Percentiles rank a stretch among this genome's conserved stretches.
phyloP scores from a whole-genome alignment of 2,797 vertebrate species.

The Anas capensis region DNA sequence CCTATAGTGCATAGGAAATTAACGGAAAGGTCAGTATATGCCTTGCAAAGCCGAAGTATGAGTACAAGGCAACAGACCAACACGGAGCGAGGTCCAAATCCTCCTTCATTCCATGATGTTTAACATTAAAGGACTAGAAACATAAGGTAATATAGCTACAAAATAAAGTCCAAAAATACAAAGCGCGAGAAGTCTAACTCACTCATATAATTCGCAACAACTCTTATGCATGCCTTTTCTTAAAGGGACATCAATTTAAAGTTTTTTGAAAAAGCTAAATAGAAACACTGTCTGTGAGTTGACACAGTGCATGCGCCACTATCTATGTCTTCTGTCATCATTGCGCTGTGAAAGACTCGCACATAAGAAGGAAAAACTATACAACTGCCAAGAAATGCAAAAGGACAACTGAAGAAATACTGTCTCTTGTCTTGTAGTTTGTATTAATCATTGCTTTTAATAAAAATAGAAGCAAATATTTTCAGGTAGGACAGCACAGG shows the following conservation, averaged over 20 bases:
- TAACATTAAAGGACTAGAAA: neutral
- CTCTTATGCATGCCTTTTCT: neutral
- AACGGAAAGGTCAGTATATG: neutral
- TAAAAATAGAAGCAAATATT: neutral
- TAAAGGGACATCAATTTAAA: neutral
- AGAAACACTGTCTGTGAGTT: neutral
- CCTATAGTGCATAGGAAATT: accelerated
- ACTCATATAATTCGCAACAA: accelerated
- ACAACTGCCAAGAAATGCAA: constrained; percentile 1
- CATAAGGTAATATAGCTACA: neutral
- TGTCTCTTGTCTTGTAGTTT: neutral
- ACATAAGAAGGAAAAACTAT: neutral
- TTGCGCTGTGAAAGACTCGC: neutral
- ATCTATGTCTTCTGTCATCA: neutral
- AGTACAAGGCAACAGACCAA: neutral
- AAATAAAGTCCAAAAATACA: neutral
- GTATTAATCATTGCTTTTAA: neutral
- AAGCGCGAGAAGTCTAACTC: neutral
- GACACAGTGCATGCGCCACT: neutral
- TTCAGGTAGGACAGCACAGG: neutral
- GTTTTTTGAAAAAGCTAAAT: neutral
- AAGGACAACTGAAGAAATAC: neutral
- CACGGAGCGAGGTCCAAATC: accelerated
- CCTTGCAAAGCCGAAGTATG: neutral
- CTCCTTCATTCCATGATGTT: neutral